Evolutionary conservation across 1,140 invertebrate genomes (phyloP).

Genomic region (Cheumatopsyche charites): DNA sequence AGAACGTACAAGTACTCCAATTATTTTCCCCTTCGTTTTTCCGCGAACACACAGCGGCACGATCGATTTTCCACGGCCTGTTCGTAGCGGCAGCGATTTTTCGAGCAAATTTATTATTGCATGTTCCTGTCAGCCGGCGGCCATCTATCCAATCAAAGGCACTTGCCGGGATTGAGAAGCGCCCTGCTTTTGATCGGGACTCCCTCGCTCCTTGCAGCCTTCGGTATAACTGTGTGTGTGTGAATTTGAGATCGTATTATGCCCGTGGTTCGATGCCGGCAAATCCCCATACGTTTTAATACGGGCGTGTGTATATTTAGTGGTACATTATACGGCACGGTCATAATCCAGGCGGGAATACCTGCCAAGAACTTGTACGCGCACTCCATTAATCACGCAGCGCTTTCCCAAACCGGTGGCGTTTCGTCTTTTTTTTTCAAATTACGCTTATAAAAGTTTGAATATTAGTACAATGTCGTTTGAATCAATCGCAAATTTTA

Average conservation of each 20-base stretch:
- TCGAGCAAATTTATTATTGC: slow-evolving; percentile 17
- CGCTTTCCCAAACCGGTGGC: not conserved
- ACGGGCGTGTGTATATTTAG: not conserved
- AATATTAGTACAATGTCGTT: too few relatives aligned
- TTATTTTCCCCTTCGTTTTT: too few relatives aligned
- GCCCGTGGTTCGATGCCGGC: not conserved
- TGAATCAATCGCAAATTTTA: too few relatives aligned
- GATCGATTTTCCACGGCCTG: not conserved
- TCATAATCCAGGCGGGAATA: slow-evolving; percentile 17
- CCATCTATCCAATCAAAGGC: slow-evolving; percentile 16
- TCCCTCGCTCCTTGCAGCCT: not conserved
- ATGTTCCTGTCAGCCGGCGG: slow-evolving; percentile 4
- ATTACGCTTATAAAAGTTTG: slow-evolving; percentile 1
- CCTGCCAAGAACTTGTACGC: slow-evolving; percentile 21
- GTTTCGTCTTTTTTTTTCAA: not conserved
- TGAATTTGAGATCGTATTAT: too few relatives aligned
- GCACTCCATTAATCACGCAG: slow-evolving; percentile 17
- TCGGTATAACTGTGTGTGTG: not conserved
- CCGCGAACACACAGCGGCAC: too few relatives aligned
- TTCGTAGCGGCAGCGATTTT: not conserved
- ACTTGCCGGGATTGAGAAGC: slow-evolving; percentile 18
- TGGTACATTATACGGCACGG: not conserved
- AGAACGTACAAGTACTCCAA: too few relatives aligned
- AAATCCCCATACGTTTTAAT: slow-evolving; percentile 21
- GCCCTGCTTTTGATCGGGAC: slow-evolving; percentile 15